These are phyloP conservation scores for Zygothrica quintamaculata DNA, from an alignment of 2,888 invertebrate species.

Conservation along the genomic window DNA sequence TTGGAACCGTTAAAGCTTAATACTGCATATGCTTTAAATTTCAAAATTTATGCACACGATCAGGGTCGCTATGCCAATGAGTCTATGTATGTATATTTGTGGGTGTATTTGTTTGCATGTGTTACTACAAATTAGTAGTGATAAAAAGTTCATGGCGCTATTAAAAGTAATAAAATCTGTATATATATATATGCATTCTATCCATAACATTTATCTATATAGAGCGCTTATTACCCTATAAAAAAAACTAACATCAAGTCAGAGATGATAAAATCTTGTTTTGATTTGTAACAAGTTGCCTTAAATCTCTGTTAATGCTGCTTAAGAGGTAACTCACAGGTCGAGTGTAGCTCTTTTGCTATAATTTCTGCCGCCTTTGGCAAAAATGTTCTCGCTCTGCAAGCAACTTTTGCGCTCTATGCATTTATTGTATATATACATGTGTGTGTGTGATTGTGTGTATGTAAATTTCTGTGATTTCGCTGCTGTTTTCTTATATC, in stretches of 20 bases:
- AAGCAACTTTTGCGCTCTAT: background rate
- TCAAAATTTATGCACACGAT: slow-evolving; percentile 86
- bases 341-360: too few species aligned
- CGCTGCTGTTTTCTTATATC: slow-evolving; percentile 10
- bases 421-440: background rate
- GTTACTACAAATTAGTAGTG: slow-evolving; percentile 26
- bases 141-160: too few species aligned
- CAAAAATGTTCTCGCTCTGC: background rate
- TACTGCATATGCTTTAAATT: slow-evolving; percentile 86
- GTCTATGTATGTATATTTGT: slow-evolving; percentile 80
- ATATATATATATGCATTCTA: too few species aligned
- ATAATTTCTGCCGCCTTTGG: too few species aligned
- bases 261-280: background rate
- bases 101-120: slow-evolving; percentile 39
- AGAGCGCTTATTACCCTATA: too few species aligned
- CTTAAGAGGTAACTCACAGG: too few species aligned
- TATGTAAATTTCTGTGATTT: slow-evolving; percentile 37
- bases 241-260: too few species aligned
- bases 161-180: too few species aligned
- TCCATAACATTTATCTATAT: too few species aligned
- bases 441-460: slow-evolving; percentile 6
- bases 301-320: too few species aligned
- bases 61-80: slow-evolving; percentile 85
- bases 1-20: slow-evolving; percentile 85
- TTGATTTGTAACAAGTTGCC: background rate